These are phyloP conservation scores for Epizoanthus fatuus DNA, from an alignment of 92 coral and sea anemone species.

Conservation along the genomic window DNA sequence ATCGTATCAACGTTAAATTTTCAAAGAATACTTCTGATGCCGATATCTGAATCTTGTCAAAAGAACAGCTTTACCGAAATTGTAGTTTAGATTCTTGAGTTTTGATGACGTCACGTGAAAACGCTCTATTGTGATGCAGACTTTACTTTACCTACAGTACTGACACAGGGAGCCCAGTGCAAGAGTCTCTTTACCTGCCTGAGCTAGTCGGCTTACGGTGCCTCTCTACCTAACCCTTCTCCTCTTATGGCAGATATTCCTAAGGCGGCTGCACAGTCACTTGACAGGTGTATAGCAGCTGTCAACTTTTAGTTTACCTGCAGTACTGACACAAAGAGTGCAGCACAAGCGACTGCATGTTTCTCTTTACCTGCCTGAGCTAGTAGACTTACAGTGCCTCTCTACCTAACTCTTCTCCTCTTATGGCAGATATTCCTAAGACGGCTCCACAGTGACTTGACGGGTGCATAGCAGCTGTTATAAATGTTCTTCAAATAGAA, in stretches of 20 bases:
- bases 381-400: background rate
- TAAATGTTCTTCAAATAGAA: background rate
- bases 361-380: slow-evolving; percentile 5
- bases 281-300: background rate
- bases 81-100: no score
- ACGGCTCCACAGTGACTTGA: slow-evolving; percentile 19
- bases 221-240: slow-evolving; percentile 14
- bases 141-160: no score
- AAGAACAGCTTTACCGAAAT: no score
- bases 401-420: slow-evolving; percentile 19
- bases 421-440: slow-evolving; percentile 4
- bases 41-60: no score
- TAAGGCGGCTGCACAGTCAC: slow-evolving; percentile 14
- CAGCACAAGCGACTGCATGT: no score
- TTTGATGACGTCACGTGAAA: no score
- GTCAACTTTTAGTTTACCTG: no score
- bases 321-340: no score
- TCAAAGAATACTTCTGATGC: no score
- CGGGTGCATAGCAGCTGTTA: background rate
- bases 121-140: no score
- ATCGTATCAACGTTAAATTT: no score
- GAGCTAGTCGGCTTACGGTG: background rate
- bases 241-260: slow-evolving; percentile 7
- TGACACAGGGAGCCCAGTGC: no score
- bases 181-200: slow-evolving; percentile 2